Evolutionary conservation across 1,140 invertebrate species (phyloP).

Genomic region (Tribolium madens): DNA sequence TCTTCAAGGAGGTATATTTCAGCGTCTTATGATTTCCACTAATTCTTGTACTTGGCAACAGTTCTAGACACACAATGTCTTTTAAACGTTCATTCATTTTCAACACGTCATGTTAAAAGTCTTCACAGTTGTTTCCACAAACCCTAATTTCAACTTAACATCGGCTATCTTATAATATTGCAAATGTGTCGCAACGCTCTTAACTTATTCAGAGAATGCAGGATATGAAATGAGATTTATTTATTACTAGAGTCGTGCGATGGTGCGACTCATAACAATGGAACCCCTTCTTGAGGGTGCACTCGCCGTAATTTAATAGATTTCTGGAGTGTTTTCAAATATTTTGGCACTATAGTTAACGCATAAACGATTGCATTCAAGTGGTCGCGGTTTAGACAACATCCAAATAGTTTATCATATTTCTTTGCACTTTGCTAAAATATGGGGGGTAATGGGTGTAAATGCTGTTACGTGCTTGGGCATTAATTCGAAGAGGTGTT

Average conservation of each 20-base stretch:
- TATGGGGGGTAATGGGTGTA: too few relatives aligned
- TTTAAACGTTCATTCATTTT: background rate
- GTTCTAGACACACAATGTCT: background rate
- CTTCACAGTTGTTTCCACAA: background rate
- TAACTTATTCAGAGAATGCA: background rate
- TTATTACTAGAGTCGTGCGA: conserved; percentile 12
- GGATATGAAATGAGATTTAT: conserved; percentile 32
- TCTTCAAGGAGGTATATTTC: too few relatives aligned
- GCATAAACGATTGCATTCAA: background rate
- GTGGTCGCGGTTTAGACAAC: too few relatives aligned
- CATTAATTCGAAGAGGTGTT: conserved; percentile 6
- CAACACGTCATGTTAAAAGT: background rate
- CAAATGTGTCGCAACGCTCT: background rate
- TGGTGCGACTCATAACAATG: too few relatives aligned
- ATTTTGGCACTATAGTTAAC: background rate
- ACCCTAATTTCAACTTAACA: background rate
- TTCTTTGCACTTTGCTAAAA: too few relatives aligned
- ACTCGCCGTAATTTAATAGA: conserved; percentile 5
- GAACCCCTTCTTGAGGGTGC: background rate
- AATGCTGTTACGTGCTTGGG: too few relatives aligned
- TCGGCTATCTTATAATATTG: conserved; percentile 7
- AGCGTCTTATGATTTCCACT: too few relatives aligned
- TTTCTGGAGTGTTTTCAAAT: conserved; percentile 21
- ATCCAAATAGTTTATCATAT: too few relatives aligned
- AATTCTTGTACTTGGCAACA: too few relatives aligned